Conservation (phyloP, 2,113 vertebrate genomes). For the Rhadina sibilatrix region DNA sequence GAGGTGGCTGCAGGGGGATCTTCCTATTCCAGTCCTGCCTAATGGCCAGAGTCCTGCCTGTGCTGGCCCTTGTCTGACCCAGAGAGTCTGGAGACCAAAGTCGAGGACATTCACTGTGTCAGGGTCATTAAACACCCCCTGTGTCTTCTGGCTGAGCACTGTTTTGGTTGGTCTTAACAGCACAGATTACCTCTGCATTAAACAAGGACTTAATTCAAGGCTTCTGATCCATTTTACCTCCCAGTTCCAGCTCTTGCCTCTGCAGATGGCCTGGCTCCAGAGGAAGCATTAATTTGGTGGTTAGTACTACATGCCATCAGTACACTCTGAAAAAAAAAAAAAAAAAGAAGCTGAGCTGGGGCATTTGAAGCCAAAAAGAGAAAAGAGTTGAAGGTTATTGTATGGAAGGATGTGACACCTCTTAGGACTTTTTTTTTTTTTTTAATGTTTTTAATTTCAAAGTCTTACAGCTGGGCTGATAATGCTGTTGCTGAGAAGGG, state of each 20-base stretch:
- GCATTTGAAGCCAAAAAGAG: not conserved
- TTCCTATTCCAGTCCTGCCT: not conserved
- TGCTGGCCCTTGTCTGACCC: not conserved
- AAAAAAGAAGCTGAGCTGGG: not conserved
- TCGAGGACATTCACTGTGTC: not conserved
- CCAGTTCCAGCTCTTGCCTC: not conserved
- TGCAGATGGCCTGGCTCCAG: constrained; percentile 12
- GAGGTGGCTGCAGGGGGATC: not conserved
- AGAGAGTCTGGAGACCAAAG: not conserved
- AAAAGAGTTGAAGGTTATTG: constrained; percentile 25
- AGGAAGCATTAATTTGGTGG: not conserved
- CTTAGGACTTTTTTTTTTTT: not conserved
- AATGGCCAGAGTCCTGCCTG: accelerated
- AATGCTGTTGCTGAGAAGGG: not conserved
- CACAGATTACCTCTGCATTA: constrained; percentile 3
- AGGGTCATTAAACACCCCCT: not conserved
- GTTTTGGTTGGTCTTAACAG: not conserved
- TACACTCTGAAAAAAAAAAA: not conserved
- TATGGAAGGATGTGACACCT: not conserved
- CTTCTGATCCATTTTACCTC: constrained; percentile 1
- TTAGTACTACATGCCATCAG: not conserved
- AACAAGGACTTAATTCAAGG: constrained; percentile 30
- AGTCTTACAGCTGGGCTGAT: not conserved
- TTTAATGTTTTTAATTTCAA: not conserved
- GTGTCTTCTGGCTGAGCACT: not conserved